phyloP scores from a whole-genome alignment of 1,140 invertebrate genomes.

The Gryllus bimaculatus region DNA sequence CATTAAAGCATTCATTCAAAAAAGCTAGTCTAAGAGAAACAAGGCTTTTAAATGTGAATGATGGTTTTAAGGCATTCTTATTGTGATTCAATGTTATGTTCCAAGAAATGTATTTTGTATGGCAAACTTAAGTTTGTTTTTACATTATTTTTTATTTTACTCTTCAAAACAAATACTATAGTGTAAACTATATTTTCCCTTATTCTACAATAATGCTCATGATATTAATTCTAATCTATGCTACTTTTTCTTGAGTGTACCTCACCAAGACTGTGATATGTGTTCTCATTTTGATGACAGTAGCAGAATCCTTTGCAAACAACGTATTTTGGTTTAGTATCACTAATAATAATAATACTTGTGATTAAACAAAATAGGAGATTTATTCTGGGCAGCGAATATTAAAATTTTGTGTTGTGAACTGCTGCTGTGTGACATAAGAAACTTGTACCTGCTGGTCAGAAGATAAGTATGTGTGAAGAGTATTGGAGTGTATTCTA shows the following conservation, averaged over 20 bases:
- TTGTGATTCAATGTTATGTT: too few species aligned
- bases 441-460: slow-evolving; percentile 3
- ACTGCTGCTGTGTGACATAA: not conserved
- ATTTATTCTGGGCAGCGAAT: not conserved
- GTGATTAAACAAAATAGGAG: not conserved
- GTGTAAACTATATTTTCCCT: too few species aligned
- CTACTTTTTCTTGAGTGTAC: not conserved
- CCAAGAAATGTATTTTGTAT: too few species aligned
- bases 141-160: too few species aligned
- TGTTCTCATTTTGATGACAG: not conserved
- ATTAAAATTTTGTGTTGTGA: not conserved
- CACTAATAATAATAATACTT: not conserved
- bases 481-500: not conserved
- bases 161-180: too few species aligned
- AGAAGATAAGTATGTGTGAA: not conserved
- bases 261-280: not conserved
- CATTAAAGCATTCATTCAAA: too few species aligned
- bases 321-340: not conserved
- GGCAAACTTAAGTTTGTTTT: too few species aligned
- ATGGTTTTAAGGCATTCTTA: too few species aligned
- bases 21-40: too few species aligned
- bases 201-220: too few species aligned
- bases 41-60: too few species aligned
- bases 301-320: not conserved
- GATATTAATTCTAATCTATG: too few species aligned